Conservation (phyloP, 2,113 vertebrate species). For the Phyllostomus discolor region DNA sequence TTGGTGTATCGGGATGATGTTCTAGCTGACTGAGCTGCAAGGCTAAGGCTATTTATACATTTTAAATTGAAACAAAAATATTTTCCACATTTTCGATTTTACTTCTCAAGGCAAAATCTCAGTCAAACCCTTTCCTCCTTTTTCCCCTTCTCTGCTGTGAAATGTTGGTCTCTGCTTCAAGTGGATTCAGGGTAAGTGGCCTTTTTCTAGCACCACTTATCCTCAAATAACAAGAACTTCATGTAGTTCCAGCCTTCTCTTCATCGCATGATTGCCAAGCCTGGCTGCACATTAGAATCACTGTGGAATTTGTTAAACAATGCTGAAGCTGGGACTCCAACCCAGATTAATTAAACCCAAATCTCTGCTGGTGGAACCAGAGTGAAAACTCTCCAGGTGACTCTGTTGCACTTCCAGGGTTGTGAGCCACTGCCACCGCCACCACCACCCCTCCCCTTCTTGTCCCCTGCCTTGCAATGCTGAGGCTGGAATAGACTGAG, state of each 20-base stretch:
- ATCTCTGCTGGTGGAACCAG: background rate
- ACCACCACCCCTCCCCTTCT: no score
- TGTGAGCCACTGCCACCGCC: background rate
- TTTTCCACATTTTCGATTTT: conserved; percentile 23
- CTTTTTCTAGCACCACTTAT: conserved; percentile 53
- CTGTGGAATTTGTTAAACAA: background rate
- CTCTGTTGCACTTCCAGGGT: background rate
- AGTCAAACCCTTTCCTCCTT: background rate
- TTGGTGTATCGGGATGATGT: no score
- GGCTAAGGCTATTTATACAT: conserved; percentile 1
- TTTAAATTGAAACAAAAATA: conserved; percentile 44
- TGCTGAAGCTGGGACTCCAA: background rate
- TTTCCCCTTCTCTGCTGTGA: background rate
- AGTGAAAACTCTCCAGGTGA: background rate
- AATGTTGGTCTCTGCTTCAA: conserved; percentile 21
- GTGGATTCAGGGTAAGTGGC: conserved; percentile 45
- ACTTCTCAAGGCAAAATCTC: conserved; percentile 32
- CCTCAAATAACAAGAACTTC: conserved; percentile 51
- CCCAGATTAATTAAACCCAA: background rate
- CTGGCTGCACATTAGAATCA: conserved; percentile 7
- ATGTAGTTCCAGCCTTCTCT: background rate
- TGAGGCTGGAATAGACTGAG: background rate
- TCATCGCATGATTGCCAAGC: background rate
- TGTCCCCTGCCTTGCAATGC: background rate
- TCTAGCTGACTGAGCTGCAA: no score